Evolutionary conservation across 2,888 invertebrate species (phyloP).

Genomic region (Mythimna pallens): DNA sequence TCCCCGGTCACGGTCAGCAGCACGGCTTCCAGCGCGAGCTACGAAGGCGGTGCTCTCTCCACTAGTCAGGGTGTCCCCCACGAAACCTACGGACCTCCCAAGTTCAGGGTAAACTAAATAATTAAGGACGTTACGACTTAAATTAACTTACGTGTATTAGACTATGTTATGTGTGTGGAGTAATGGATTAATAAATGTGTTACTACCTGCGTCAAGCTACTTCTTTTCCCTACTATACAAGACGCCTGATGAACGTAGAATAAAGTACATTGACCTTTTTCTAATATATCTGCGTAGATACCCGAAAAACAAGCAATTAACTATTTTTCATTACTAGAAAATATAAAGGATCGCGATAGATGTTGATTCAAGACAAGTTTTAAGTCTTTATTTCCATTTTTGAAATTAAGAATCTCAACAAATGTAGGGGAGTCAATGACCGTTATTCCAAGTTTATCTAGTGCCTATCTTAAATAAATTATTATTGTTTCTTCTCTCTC

Average conservation of each 20-base stretch:
- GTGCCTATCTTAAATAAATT: neutral
- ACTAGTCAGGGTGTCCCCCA: conserved; percentile 86
- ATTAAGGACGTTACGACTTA: conserved; percentile 26
- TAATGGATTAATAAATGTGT: conserved; percentile 56
- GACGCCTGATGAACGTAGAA: too few species aligned
- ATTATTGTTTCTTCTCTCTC: neutral
- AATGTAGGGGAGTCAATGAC: too few species aligned
- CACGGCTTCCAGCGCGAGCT: conserved; percentile 64
- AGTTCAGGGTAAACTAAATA: conserved; percentile 75
- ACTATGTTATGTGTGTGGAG: conserved; percentile 30
- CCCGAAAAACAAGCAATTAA: too few species aligned
- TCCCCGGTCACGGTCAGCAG: conserved; percentile 60
- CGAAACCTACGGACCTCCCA: conserved; percentile 84
- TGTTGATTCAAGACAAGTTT: too few species aligned
- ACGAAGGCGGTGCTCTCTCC: conserved; percentile 72
- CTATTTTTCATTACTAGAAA: too few species aligned
- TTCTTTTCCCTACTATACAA: neutral
- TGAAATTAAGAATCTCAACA: too few species aligned
- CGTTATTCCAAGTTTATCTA: too few species aligned
- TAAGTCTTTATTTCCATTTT: too few species aligned
- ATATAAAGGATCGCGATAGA: too few species aligned
- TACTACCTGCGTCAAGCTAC: conserved; percentile 16
- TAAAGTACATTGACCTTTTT: too few species aligned
- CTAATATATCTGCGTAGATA: too few species aligned
- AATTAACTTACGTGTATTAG: conserved; percentile 51